Percentiles rank a stretch among this genome's conserved stretches.
Conservation (phyloP, 2,113 vertebrate genomes). For the Tretioscincus oriximinensis region DNA sequence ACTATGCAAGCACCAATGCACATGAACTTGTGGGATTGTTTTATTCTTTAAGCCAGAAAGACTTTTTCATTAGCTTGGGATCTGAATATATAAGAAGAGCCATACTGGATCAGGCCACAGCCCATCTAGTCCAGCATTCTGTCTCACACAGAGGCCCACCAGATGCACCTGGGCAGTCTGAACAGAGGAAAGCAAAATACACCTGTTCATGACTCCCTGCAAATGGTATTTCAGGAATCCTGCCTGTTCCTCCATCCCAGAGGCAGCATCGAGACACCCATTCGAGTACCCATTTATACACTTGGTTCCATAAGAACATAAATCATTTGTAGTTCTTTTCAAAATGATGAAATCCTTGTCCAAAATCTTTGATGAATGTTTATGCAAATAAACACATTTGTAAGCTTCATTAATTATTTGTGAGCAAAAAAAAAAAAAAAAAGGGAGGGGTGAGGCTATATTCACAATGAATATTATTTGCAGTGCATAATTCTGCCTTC, state of each 20-base stretch:
- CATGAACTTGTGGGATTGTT: constrained; percentile 36
- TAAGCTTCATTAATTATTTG: constrained; percentile 54
- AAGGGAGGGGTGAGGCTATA: constrained; percentile 37
- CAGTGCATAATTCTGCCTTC: constrained; percentile 66
- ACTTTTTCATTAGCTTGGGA: neutral
- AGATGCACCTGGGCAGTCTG: too few relatives aligned
- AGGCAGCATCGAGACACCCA: too few relatives aligned
- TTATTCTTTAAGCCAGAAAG: constrained; percentile 14
- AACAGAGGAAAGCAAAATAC: too few relatives aligned
- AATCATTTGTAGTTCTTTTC: constrained; percentile 9
- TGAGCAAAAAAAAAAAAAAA: too few relatives aligned
- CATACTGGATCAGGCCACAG: too few relatives aligned
- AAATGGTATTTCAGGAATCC: too few relatives aligned
- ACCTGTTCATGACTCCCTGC: too few relatives aligned
- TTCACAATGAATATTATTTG: constrained; percentile 70
- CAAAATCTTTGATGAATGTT: constrained; percentile 39
- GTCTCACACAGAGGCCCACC: too few relatives aligned
- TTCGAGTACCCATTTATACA: too few relatives aligned
- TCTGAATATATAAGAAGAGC: neutral
- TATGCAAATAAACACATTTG: constrained; percentile 35
- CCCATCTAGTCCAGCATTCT: too few relatives aligned
- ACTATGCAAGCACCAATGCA: constrained; percentile 21
- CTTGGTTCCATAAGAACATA: too few relatives aligned
- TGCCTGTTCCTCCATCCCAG: too few relatives aligned
- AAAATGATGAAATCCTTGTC: constrained; percentile 38